These are phyloP conservation scores for Seriola quinqueradiata DNA, from an alignment of 2,113 vertebrate species.

Conservation along the genomic window DNA sequence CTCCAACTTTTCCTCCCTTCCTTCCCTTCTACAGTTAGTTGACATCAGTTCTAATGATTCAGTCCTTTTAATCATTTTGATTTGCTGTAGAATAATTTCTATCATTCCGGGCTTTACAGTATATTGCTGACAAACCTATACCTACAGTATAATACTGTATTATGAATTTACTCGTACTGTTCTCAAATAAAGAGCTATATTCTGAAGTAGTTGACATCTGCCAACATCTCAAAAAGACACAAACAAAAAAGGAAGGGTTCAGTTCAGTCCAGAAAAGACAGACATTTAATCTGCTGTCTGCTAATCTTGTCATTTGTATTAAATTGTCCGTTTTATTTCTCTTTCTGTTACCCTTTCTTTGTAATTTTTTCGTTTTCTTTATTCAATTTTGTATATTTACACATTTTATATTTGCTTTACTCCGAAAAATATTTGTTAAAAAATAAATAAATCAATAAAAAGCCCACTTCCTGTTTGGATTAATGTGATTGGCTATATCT, in stretches of 20 bases:
- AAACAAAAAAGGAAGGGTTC: too few species aligned
- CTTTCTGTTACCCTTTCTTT: not conserved
- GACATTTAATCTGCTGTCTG: too few species aligned
- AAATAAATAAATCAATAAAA: not conserved
- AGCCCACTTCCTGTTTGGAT: conserved; percentile 32
- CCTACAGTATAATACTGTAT: not conserved
- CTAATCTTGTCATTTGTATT: too few species aligned
- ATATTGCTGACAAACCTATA: not conserved
- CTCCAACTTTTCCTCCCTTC: not conserved
- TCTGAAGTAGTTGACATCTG: too few species aligned
- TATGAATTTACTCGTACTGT: too few species aligned
- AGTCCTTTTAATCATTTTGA: not conserved
- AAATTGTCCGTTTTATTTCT: too few species aligned
- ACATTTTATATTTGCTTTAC: not conserved
- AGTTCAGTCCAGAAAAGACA: too few species aligned
- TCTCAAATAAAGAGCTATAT: too few species aligned
- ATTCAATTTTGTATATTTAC: not conserved
- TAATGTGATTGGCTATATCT: conserved; percentile 61
- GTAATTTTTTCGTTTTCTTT: not conserved
- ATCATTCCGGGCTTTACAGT: too few species aligned
- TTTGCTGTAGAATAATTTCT: too few species aligned
- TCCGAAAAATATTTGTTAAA: not conserved
- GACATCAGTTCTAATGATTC: not conserved
- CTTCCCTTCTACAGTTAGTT: not conserved
- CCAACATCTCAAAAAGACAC: too few species aligned